Percentiles rank a stretch among this genome's conserved stretches.
These are phyloP conservation scores for Argyresthia albistria DNA, from an alignment of 2,888 invertebrate species.

Conservation along the genomic window DNA sequence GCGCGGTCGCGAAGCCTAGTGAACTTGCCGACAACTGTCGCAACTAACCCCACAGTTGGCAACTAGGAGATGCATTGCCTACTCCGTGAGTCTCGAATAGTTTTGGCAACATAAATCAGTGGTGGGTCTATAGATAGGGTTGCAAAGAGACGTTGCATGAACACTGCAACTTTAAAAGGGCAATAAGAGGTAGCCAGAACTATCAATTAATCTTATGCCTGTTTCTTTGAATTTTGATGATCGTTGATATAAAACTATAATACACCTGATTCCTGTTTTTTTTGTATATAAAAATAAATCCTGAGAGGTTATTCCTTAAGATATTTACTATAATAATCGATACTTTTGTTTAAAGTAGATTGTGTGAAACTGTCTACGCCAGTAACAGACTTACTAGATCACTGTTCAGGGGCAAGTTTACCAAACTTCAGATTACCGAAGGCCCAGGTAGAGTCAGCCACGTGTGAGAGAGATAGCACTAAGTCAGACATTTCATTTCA, in stretches of 20 bases:
- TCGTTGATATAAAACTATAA: too few species aligned
- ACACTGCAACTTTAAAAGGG: not conserved
- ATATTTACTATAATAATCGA: too few species aligned
- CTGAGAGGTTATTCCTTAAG: too few species aligned
- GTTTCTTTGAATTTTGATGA: too few species aligned
- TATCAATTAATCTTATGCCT: too few species aligned
- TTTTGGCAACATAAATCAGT: not conserved
- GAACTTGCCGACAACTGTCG: not conserved
- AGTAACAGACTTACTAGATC: too few species aligned
- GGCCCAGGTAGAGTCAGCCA: slow-evolving; percentile 1
- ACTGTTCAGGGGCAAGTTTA: too few species aligned
- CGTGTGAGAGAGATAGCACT: slow-evolving; percentile 6
- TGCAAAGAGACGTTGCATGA: not conserved
- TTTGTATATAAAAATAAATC: too few species aligned
- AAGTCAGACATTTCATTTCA: not conserved
- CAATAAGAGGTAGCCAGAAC: too few species aligned
- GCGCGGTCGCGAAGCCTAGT: not conserved
- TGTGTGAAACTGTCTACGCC: too few species aligned
- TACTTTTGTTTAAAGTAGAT: too few species aligned
- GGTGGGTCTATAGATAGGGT: not conserved
- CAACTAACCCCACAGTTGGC: not conserved
- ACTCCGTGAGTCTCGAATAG: not conserved
- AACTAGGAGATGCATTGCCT: slow-evolving; percentile 5
- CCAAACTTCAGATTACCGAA: not conserved
- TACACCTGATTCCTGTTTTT: too few species aligned